Percentiles rank a stretch among this genome's conserved stretches.
These are phyloP conservation scores for Cheilosia pagana DNA, from an alignment of 2,888 invertebrate genomes.

Conservation along the genomic window DNA sequence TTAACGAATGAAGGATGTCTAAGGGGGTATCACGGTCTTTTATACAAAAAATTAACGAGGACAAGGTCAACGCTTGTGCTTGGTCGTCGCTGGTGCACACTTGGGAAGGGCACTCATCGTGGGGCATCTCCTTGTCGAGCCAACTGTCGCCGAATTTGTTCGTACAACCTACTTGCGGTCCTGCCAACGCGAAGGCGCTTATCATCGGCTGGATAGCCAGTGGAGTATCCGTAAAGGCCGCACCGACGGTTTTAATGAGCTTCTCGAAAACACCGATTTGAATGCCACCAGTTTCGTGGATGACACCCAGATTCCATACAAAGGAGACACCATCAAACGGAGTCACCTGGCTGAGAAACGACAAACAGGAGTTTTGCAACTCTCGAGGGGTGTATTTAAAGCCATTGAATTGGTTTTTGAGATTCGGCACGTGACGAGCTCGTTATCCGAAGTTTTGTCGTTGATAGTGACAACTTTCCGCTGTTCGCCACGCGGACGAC, in stretches of 20 bases:
- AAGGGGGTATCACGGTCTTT: conserved; percentile 33
- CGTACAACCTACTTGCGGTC: conserved; percentile 86
- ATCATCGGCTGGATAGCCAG: conserved; percentile 88
- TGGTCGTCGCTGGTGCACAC: conserved; percentile 87
- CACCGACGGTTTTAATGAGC: conserved; percentile 87
- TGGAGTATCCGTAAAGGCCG: conserved; percentile 92
- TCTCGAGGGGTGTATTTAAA: conserved; percentile 84
- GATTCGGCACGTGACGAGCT: conserved; percentile 84
- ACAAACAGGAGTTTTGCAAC: conserved; percentile 85
- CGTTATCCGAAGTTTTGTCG: conserved; percentile 85
- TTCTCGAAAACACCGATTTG: conserved; percentile 89
- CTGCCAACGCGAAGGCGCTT: conserved; percentile 88
- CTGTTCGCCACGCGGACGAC: conserved; percentile 81
- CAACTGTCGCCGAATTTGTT: conserved; percentile 91
- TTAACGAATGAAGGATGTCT: conserved; percentile 87
- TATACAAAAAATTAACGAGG: neutral
- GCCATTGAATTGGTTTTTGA: conserved; percentile 88
- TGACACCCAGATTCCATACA: conserved; percentile 89
- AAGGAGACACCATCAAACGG: conserved; percentile 88
- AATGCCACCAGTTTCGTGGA: conserved; percentile 87
- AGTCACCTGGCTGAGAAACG: conserved; percentile 88
- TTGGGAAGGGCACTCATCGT: conserved; percentile 85
- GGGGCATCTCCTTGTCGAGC: conserved; percentile 84
- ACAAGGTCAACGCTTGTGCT: conserved; percentile 87
- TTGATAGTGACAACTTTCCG: conserved; percentile 86